Conservation (phyloP, 2,797 vertebrate genomes). For the Harpagifer antarcticus region DNA sequence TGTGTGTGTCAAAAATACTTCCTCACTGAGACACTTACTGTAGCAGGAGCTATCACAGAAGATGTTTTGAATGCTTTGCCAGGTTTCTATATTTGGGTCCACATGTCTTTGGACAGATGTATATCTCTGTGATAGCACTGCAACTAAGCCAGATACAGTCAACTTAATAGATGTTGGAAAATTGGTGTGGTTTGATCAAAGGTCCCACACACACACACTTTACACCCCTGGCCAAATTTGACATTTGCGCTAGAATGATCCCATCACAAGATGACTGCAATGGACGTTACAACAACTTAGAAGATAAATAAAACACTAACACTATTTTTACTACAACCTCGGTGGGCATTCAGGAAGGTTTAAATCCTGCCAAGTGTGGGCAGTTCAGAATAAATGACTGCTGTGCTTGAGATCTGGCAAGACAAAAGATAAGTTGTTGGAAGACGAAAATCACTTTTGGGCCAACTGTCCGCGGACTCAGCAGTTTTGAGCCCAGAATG, state of each 20-base stretch:
- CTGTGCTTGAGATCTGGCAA: slow-evolving; percentile 25
- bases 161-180: background rate
- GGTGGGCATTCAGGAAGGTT: slow-evolving; percentile 14
- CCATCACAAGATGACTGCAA: too few relatives aligned
- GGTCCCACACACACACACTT: too few relatives aligned
- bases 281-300: background rate
- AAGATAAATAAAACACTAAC: slow-evolving; percentile 8
- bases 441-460: background rate
- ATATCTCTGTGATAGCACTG: too few relatives aligned
- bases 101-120: too few relatives aligned
- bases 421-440: slow-evolving; percentile 39
- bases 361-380: slow-evolving; percentile 17
- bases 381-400: slow-evolving; percentile 21
- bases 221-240: too few relatives aligned
- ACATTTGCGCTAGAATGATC: too few relatives aligned
- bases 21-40: too few relatives aligned
- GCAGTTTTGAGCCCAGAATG: slow-evolving; percentile 23
- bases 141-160: too few relatives aligned
- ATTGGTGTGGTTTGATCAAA: background rate
- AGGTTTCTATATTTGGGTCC: too few relatives aligned
- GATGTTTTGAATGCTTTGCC: too few relatives aligned
- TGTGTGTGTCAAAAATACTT: too few relatives aligned
- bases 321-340: slow-evolving; percentile 14
- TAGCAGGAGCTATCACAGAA: too few relatives aligned
- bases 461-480: slow-evolving; percentile 23